Evolutionary conservation across 92 coral and sea anemone species (phyloP).

Genomic region (Phenganax subtilis): DNA sequence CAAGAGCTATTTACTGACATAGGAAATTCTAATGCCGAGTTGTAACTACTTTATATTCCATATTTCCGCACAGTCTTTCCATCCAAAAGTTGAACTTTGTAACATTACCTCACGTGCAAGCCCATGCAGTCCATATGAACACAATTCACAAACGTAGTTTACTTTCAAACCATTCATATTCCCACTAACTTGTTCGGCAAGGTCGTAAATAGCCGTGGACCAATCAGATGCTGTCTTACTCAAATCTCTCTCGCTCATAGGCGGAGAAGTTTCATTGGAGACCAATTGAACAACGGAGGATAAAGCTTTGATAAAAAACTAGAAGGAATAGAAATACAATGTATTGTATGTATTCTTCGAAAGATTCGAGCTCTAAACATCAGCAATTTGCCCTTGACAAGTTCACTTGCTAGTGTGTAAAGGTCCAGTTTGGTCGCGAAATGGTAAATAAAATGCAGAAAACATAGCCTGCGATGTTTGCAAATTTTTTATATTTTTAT

Average conservation of each 20-base stretch:
- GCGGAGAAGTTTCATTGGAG: conserved; percentile 22
- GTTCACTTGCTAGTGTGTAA: no score
- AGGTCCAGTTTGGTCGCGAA: no score
- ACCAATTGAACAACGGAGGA: conserved; percentile 27
- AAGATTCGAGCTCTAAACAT: no score
- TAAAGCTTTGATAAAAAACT: conserved; percentile 32
- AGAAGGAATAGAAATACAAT: neutral
- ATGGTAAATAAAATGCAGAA: no score
- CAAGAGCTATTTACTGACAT: no score
- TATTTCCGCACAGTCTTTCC: no score
- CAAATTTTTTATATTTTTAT: no score
- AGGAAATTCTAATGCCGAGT: no score
- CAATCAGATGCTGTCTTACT: conserved; percentile 53
- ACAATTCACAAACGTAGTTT: conserved; percentile 72
- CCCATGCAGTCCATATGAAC: conserved; percentile 67
- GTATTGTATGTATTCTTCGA: no score
- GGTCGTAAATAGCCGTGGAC: conserved; percentile 58
- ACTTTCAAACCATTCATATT: conserved; percentile 64
- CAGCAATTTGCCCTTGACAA: no score
- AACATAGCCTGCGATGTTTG: no score
- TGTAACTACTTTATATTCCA: no score
- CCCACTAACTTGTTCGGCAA: conserved; percentile 81
- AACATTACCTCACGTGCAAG: conserved; percentile 68
- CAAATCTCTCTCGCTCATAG: conserved; percentile 29
- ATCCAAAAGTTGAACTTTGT: neutral